phyloP scores from a whole-genome alignment of 2,113 vertebrate genomes.

The Apodemus speciosus region DNA sequence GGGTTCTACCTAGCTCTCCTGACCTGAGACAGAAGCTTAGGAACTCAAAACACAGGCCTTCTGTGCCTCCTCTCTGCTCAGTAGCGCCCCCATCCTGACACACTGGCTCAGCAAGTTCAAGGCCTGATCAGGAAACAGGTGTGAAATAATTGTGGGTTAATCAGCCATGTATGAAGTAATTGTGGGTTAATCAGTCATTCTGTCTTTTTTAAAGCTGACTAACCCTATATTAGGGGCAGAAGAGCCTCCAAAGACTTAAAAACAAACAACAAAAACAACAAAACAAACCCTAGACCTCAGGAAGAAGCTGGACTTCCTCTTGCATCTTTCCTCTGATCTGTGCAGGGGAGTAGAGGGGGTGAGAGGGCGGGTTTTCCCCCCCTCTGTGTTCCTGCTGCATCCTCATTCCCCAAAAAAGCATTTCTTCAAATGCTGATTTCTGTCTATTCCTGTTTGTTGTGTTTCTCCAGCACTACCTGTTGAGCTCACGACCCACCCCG shows the following conservation, averaged over 20 bases:
- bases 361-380: not conserved
- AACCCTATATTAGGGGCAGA: not conserved
- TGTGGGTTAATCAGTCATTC: not conserved
- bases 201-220: not conserved
- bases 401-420: not conserved
- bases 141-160: not conserved
- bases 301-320: not conserved
- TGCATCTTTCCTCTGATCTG: no score
- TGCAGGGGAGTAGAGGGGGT: no score
- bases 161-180: not conserved
- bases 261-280: no score
- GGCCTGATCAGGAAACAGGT: not conserved
- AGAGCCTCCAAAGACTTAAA: not conserved
- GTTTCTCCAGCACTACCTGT: not conserved
- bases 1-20: not conserved
- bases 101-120: not conserved
- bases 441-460: not conserved
- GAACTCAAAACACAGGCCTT: not conserved
- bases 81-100: no score
- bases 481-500: not conserved
- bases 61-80: not conserved
- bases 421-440: not conserved
- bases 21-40: not conserved
- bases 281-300: not conserved
- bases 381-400: not conserved